Evolutionary conservation across 2,888 invertebrate species (phyloP).

Genomic region (Synanthedon tipuliformis): DNA sequence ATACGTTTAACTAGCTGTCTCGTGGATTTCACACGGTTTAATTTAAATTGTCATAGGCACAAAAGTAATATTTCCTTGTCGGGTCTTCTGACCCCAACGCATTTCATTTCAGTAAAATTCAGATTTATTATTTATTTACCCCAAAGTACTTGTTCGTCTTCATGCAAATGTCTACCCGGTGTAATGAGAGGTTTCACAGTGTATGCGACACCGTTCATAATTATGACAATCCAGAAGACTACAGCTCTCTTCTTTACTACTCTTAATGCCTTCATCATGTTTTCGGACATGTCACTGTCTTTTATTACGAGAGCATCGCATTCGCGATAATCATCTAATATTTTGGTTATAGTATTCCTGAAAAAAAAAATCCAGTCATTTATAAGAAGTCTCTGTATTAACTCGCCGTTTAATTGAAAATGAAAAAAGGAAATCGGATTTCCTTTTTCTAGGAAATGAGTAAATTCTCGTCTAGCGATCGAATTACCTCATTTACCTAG

Average conservation of each 20-base stretch:
- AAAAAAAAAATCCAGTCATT: background rate
- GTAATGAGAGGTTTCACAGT: constrained; percentile 7
- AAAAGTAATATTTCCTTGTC: too few species aligned
- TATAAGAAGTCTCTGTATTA: too few species aligned
- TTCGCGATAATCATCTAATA: constrained; percentile 14
- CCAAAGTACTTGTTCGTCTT: constrained; percentile 6
- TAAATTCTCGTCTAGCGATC: too few species aligned
- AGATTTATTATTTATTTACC: background rate
- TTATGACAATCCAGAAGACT: constrained; percentile 9
- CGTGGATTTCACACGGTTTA: too few species aligned
- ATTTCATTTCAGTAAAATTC: too few species aligned
- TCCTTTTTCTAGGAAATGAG: too few species aligned
- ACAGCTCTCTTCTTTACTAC: constrained; percentile 11
- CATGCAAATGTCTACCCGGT: constrained; percentile 6
- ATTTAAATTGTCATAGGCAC: too few species aligned
- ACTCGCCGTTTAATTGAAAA: too few species aligned
- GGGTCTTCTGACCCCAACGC: too few species aligned
- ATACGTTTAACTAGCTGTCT: too few species aligned
- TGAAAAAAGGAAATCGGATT: too few species aligned
- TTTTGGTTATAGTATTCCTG: constrained; percentile 13
- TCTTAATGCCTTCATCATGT: constrained; percentile 10
- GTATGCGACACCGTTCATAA: constrained; percentile 8
- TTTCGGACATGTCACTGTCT: constrained; percentile 14
- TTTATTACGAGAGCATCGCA: constrained; percentile 13
- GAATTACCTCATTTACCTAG: too few species aligned